Conservation (phyloP, 2,888 invertebrate genomes). For the Opisthograptis luteolata region DNA sequence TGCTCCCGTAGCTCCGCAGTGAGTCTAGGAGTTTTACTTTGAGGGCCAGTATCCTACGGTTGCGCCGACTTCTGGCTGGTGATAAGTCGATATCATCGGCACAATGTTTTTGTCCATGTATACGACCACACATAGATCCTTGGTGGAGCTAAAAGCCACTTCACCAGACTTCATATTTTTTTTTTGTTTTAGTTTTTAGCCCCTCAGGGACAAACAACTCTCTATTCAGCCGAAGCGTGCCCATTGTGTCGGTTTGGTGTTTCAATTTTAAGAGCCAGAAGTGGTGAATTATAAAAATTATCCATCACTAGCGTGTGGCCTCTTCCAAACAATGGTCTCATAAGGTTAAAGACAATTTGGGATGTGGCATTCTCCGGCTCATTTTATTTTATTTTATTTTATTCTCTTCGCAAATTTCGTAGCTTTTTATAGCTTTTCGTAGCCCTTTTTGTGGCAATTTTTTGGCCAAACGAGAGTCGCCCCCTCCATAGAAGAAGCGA, state of each 20-base stretch:
- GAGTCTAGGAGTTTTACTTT: no score
- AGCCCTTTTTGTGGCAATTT: slow-evolving; percentile 1
- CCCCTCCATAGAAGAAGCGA: slow-evolving; percentile 15
- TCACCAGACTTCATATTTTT: slow-evolving; percentile 24
- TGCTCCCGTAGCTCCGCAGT: no score
- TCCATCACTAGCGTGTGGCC: slow-evolving; percentile 43
- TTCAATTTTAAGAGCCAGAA: slow-evolving; percentile 33
- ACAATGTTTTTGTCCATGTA: slow-evolving; percentile 29
- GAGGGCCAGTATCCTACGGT: no score
- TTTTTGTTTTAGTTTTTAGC: slow-evolving; percentile 28
- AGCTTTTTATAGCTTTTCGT: slow-evolving; percentile 12
- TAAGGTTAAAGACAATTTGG: slow-evolving; percentile 31
- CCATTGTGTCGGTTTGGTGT: slow-evolving; percentile 34
- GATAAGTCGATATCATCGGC: slow-evolving; percentile 6
- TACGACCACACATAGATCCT: slow-evolving; percentile 32
- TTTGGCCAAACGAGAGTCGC: slow-evolving; percentile 3
- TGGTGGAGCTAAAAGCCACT: slow-evolving; percentile 30
- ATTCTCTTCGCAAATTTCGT: slow-evolving; percentile 25
- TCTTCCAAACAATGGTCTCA: slow-evolving; percentile 30
- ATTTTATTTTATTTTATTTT: no score
- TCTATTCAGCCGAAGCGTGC: slow-evolving; percentile 36
- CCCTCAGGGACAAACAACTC: slow-evolving; percentile 39
- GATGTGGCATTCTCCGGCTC: slow-evolving; percentile 23
- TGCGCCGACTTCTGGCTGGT: background rate
- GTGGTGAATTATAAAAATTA: slow-evolving; percentile 42